Conservation (phyloP, 2,888 invertebrate genomes). For the Girardia tigrina region DNA sequence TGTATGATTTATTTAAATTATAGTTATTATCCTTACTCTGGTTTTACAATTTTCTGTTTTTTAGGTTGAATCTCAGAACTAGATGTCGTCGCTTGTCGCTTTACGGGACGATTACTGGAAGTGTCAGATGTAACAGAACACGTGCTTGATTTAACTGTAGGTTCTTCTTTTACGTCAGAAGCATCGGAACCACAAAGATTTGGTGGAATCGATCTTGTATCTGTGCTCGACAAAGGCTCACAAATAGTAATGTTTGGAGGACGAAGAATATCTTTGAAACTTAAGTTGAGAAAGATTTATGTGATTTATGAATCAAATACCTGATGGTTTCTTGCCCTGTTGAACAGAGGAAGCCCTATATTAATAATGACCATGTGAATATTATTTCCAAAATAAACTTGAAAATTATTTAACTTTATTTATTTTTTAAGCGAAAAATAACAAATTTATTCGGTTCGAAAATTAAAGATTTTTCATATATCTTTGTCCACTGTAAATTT, state of each 20-base stretch:
- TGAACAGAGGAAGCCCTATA: neutral
- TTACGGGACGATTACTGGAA: neutral
- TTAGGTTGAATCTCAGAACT: neutral
- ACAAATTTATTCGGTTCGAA: no score
- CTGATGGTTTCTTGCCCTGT: neutral
- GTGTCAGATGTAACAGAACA: neutral
- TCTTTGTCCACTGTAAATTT: no score
- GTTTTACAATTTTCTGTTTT: neutral
- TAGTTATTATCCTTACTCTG: no score
- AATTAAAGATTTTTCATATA: no score
- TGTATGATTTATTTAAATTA: no score
- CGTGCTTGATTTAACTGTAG: neutral
- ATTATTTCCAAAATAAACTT: no score
- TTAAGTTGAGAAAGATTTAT: neutral
- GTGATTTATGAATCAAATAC: neutral
- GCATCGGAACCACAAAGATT: conserved; percentile 10
- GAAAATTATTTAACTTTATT: no score
- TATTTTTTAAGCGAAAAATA: no score
- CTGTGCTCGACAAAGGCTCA: neutral
- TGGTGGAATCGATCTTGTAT: neutral
- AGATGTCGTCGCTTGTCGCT: neutral
- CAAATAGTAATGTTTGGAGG: neutral
- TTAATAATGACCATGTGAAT: no score
- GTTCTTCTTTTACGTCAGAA: neutral
- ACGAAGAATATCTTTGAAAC: neutral